Conservation (phyloP, 2,113 vertebrate species). For the Tympanuchus pallidicinctus region DNA sequence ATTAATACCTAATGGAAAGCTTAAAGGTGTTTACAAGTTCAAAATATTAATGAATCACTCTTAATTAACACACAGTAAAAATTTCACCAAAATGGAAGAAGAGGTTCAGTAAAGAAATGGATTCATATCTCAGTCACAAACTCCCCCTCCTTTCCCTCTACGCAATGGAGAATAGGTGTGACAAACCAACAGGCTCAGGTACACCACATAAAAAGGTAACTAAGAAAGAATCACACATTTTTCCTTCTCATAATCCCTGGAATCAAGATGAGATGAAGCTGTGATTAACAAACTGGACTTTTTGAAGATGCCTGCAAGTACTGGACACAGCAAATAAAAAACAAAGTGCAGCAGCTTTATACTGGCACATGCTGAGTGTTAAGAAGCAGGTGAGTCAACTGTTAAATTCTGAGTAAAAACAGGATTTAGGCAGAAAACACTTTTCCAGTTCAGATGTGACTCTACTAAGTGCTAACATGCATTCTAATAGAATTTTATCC, state of each 20-base stretch:
- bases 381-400: background rate
- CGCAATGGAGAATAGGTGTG: constrained; percentile 9
- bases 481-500: background rate
- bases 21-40: constrained; percentile 59
- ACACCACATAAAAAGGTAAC: background rate
- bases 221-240: background rate
- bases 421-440: background rate
- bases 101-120: background rate
- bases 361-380: background rate
- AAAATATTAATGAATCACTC: constrained; percentile 43
- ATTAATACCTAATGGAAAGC: constrained; percentile 50
- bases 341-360: background rate
- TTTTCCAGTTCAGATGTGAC: background rate
- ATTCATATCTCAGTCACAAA: constrained; percentile 44
- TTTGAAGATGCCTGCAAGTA: background rate
- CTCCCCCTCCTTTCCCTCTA: constrained; percentile 35
- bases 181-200: background rate
- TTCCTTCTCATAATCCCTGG: background rate
- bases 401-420: background rate
- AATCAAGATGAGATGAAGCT: background rate
- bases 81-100: constrained; percentile 18
- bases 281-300: background rate
- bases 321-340: background rate
- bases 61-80: constrained; percentile 59
- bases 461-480: background rate